Evolutionary conservation across 2,113 vertebrate species (phyloP), one percentile per base, ranked within the genome.

Genomic region (Notothenia coriiceps): DNA sequence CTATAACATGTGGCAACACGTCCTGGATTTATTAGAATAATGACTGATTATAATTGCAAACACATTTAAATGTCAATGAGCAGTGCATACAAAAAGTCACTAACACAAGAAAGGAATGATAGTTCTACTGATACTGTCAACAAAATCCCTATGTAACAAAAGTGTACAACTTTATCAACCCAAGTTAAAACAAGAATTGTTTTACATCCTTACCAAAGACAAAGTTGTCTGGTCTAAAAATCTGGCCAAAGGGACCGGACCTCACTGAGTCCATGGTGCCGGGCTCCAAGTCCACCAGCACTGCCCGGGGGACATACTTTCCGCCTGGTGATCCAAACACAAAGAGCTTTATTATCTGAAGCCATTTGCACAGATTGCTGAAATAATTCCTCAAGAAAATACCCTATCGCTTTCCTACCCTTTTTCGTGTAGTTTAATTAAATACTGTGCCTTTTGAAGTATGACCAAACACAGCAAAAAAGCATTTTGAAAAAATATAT

Each of bases 221-320:
- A 82, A 92, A 92, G 86, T 92, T 92, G 75, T 91, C 91, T 18
- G 91, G 91, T 77, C 91, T 87, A 10, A 92, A 92, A 33, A 92
- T 25, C 62, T 89, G 89, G 44, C 91, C 91, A 52, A 89, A 92
- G 3, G 91, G 89, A 54, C 89, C 87, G 44, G 91, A 92, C 70
- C 91, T 88, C 71, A 92, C 87, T n/a, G 89, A 92, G 70, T 92
- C 91, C 91, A 92, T 92, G 1, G 89, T 92, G 14, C 91, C 91
- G 2, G 91, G 91, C 70, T 92, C 89, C 79, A 92, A 43, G 79
- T 92, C 91, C 65, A 92, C 91, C 77, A 92, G 82, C 54, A 92
- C 89, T 0, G 91, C 91, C 55, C 91, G 91, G 14, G 91, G 91
- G 62, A 92, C 91, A 86, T 92, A 91, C 52, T 92, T 92, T 10